Conservation (phyloP, 2,888 invertebrate species). For the Amphipyra berbera region DNA sequence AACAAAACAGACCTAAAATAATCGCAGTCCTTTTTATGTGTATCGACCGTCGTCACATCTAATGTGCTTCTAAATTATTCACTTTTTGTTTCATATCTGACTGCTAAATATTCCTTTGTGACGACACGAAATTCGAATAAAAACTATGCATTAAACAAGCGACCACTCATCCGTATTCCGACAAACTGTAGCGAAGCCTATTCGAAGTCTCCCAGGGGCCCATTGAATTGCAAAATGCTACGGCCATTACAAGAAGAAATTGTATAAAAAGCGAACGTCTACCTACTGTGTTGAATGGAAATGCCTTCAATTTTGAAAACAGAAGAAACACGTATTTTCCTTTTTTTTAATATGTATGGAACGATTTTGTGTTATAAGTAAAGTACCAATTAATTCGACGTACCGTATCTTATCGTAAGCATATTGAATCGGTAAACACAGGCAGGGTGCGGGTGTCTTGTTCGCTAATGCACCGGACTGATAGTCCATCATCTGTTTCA, state of each 20-base stretch:
- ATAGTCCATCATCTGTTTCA: not conserved
- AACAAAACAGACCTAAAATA: slow-evolving; percentile 21
- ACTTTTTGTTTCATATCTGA: slow-evolving; percentile 40
- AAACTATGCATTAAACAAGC: slow-evolving; percentile 66
- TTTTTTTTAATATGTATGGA: no score
- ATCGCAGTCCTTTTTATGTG: slow-evolving; percentile 10
- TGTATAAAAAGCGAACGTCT: slow-evolving; percentile 68
- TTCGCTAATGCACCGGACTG: not conserved
- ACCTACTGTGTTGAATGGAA: slow-evolving; percentile 54
- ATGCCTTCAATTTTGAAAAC: slow-evolving; percentile 28
- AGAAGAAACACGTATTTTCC: not conserved
- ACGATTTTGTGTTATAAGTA: not conserved
- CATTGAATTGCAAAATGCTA: slow-evolving; percentile 80
- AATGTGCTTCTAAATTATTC: slow-evolving; percentile 40
- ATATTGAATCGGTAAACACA: slow-evolving; percentile 5
- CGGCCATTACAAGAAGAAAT: slow-evolving; percentile 74
- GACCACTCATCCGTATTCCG: slow-evolving; percentile 69
- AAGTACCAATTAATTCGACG: slow-evolving; percentile 3
- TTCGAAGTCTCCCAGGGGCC: slow-evolving; percentile 64
- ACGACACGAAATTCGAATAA: slow-evolving; percentile 39
- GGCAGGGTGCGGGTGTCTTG: not conserved
- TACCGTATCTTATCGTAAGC: slow-evolving; percentile 4
- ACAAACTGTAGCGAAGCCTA: slow-evolving; percentile 67
- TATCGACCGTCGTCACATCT: slow-evolving; percentile 11
- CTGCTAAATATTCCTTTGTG: slow-evolving; percentile 51